Evolutionary conservation across 35 echinoderm and acorn worm genomes (phyloP), one percentile per base, ranked within the genome.

Genomic region (Diadema setosum): DNA sequence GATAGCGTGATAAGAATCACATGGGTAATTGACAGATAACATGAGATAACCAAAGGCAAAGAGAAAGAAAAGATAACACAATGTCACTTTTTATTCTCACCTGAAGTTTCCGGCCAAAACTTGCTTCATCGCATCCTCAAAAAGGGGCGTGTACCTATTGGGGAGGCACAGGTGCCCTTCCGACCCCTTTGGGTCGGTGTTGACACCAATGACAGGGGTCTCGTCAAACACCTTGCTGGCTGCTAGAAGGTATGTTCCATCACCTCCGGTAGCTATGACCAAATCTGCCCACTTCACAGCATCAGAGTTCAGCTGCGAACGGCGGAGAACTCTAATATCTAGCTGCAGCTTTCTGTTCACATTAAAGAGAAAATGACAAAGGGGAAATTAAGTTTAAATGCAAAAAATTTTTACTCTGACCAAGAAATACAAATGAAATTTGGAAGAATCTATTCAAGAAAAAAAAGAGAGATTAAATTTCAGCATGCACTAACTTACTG

Each of bases 121-220:
- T 46, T 84, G 83, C 35, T 58, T 75, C 80, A 94, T 42, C 4
- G 82, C 86, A 23, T 84, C 52, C 45, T 89, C 83, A 73, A 94
- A 94, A 15, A 43, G n/a, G 4, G 45, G n/a, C 9, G 92, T 88
- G 64, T 94, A 94, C 56, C 84, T 87, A 35, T 87, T 85, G 46
- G 96, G 90, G 29, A 99, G 85, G 70, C 92, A 94, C 12, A 99
- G 87, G 65, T 88, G 91, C 4, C 96, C 96, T 42, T 94, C 96
- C 2, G 96, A 94, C 12, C 90, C 78, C 16, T 40, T 50, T 4
- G 86, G 27, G 55, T 99, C 92, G 27, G 96, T 99, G 83, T 99
- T 99, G 41, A 99, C 70, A 26, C 96, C 96, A 21, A 99, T 89
- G 30, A 99, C 69, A 0, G 96, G 96, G 35, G 83, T 95, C 27